Conservation (phyloP, 2,797 vertebrate genomes). For the Yasuhikotakia modesta region DNA sequence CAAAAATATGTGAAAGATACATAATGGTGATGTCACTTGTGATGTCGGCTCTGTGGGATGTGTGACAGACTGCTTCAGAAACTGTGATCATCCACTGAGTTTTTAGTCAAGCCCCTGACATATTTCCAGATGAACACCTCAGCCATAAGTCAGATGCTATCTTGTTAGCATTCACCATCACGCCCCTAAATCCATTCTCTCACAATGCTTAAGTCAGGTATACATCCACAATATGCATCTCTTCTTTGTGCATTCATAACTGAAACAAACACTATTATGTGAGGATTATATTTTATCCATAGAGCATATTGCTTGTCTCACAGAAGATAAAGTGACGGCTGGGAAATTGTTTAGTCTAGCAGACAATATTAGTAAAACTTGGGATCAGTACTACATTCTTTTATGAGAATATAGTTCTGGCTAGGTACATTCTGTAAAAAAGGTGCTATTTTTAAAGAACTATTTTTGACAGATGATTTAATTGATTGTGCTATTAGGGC, state of each 20-base stretch:
- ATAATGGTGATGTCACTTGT: constrained; percentile 4
- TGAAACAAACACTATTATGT: constrained; percentile 19
- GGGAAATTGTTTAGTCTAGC: constrained; percentile 11
- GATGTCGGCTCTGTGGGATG: background rate
- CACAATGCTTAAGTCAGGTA: constrained; percentile 19
- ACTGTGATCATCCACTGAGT: background rate
- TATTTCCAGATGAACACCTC: constrained; percentile 13
- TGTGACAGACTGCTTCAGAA: constrained; percentile 15
- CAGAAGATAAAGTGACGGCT: constrained; percentile 2
- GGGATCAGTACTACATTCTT: background rate
- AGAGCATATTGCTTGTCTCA: constrained; percentile 13
- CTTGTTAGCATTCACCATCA: constrained; percentile 47
- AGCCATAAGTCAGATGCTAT: constrained; percentile 12
- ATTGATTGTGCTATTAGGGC: background rate
- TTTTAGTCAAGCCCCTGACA: background rate
- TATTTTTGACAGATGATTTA: background rate
- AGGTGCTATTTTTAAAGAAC: too few species aligned
- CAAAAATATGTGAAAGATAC: background rate
- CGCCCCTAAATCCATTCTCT: constrained; percentile 39
- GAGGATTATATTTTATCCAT: constrained; percentile 41
- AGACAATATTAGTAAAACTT: background rate
- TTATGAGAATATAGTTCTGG: background rate
- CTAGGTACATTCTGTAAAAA: background rate
- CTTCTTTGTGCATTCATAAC: constrained; percentile 7
- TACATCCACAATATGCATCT: constrained; percentile 14